Evolutionary conservation across 2,113 vertebrate genomes (phyloP).

Genomic region (Campylomormyrus numenius): DNA sequence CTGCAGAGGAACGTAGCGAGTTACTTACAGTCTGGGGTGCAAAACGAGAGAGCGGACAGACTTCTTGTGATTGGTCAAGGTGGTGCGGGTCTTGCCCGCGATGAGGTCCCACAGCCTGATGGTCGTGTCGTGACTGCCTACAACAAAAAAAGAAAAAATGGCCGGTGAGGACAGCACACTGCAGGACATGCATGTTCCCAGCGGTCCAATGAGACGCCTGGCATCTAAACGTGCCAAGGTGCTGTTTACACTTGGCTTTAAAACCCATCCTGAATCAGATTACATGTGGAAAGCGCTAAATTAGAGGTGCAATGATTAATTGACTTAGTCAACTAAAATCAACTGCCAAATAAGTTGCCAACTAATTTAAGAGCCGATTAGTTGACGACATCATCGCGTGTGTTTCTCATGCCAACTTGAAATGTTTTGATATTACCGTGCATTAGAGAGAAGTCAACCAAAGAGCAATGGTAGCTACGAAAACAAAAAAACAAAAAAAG

Average conservation of each 20-base stretch:
- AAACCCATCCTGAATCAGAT: neutral
- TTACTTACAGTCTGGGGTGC: constrained; percentile 86
- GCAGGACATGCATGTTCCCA: neutral
- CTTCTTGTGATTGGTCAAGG: constrained; percentile 97
- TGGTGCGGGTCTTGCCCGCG: constrained; percentile 93
- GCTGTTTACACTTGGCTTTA: neutral
- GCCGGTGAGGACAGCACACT: neutral
- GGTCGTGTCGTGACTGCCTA: constrained; percentile 95
- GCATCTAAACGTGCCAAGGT: neutral
- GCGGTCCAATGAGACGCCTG: neutral
- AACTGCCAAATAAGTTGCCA: no score
- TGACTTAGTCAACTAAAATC: no score
- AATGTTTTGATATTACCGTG: no score
- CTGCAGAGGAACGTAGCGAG: neutral
- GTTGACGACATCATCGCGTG: no score
- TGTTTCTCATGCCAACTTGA: no score
- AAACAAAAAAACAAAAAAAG: no score
- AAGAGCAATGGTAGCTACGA: no score
- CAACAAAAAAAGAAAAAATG: constrained; percentile 1
- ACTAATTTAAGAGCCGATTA: no score
- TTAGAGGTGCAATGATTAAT: neutral
- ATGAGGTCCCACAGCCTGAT: constrained; percentile 95
- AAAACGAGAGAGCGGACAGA: constrained; percentile 85
- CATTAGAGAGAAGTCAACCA: no score
- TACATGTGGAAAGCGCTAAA: neutral